These are phyloP conservation scores for Halocaridina rubra DNA, from an alignment of 2,888 invertebrate species.

Conservation along the genomic window DNA sequence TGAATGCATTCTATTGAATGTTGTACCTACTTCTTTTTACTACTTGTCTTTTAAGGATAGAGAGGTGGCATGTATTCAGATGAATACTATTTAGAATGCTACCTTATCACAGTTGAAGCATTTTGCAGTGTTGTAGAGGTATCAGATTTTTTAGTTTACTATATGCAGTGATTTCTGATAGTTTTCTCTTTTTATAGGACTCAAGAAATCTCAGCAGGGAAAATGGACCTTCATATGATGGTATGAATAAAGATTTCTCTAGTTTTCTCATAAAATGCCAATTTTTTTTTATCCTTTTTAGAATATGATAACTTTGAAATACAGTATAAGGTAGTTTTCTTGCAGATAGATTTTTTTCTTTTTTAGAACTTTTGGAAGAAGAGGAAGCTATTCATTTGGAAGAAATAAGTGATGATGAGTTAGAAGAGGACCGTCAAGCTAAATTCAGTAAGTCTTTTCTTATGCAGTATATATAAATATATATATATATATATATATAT, in stretches of 20 bases:
- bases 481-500: constrained; percentile 11
- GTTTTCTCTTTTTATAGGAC: background rate
- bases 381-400: constrained; percentile 60
- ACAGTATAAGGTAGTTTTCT: too few relatives aligned
- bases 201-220: constrained; percentile 36
- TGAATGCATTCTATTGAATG: too few relatives aligned
- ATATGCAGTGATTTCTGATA: too few relatives aligned
- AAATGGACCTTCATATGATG: constrained; percentile 41
- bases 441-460: constrained; percentile 58
- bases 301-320: background rate
- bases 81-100: too few relatives aligned
- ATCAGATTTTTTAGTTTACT: too few relatives aligned
- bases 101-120: too few relatives aligned
- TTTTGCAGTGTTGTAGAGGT: too few relatives aligned
- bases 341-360: background rate
- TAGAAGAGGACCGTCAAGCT: constrained; percentile 62
- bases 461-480: background rate
- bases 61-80: too few relatives aligned
- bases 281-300: background rate
- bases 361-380: constrained; percentile 53
- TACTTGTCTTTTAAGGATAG: too few relatives aligned
- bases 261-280: background rate
- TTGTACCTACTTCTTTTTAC: too few relatives aligned
- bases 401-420: constrained; percentile 62
- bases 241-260: too few relatives aligned